Percentiles rank a stretch among this genome's conserved stretches.
These are phyloP conservation scores for Zaprionus ghesquierei DNA, from an alignment of 1,140 invertebrate genomes.

Conservation along the genomic window DNA sequence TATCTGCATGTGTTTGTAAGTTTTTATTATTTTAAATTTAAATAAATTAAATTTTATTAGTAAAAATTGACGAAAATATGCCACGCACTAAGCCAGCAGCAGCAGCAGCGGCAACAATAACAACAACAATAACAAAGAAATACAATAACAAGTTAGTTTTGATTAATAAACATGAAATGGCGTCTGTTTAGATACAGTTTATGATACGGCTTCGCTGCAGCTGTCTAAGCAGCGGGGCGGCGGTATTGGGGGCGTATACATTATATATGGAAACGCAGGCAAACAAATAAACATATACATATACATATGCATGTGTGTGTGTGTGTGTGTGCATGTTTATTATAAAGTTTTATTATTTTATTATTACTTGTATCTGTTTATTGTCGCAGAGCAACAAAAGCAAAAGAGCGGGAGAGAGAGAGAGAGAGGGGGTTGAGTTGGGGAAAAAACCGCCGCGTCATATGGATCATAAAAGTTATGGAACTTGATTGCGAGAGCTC, in stretches of 20 bases:
- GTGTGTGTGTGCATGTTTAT: constrained; percentile 37
- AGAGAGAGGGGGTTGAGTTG: not conserved
- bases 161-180: constrained; percentile 65
- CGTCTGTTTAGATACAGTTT: constrained; percentile 59
- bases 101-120: constrained; percentile 25
- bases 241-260: constrained; percentile 37
- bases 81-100: constrained; percentile 61
- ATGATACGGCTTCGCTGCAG: constrained; percentile 24
- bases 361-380: constrained; percentile 57
- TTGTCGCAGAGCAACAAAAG: constrained; percentile 27
- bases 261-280: constrained; percentile 36
- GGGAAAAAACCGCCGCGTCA: constrained; percentile 43
- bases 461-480: constrained; percentile 40
- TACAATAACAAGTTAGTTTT: constrained; percentile 72
- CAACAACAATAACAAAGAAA: constrained; percentile 16
- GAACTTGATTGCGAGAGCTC: constrained; percentile 27
- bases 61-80: constrained; percentile 78
- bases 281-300: constrained; percentile 33
- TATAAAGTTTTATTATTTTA: constrained; percentile 68
- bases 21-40: constrained; percentile 68
- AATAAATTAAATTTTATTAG: constrained; percentile 81
- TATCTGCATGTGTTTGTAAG: constrained; percentile 36
- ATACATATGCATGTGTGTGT: not conserved
- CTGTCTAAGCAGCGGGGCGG: not conserved
- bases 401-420: not conserved